Conservation (phyloP, 1,140 invertebrate genomes). For the Gyrodactylus bullatarudis region DNA sequence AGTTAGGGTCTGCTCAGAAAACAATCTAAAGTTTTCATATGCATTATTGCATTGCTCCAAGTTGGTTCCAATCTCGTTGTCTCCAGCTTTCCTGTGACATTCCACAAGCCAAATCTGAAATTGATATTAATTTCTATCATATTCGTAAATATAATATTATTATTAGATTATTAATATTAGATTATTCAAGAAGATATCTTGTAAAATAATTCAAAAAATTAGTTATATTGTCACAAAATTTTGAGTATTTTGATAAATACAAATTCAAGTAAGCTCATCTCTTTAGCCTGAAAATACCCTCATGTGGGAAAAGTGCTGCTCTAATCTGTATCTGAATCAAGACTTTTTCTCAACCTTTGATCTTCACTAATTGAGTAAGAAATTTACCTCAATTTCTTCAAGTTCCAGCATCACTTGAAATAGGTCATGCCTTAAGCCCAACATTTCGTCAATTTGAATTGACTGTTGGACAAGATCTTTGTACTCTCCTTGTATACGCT, state of each 20-base stretch:
- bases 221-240: no score
- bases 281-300: no score
- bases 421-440: not conserved
- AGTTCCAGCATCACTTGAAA: not conserved
- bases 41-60: conserved; percentile 65
- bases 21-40: conserved; percentile 68
- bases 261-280: no score
- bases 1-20: conserved; percentile 68
- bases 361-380: no score
- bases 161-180: no score
- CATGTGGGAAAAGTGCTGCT: no score
- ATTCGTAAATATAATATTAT: conserved; percentile 51
- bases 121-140: not conserved
- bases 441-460: not conserved
- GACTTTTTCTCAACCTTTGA: no score
- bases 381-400: not conserved
- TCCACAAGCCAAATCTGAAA: conserved; percentile 71
- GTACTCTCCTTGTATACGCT: not conserved
- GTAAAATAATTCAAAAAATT: no score
- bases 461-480: not conserved
- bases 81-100: conserved; percentile 70
- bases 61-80: conserved; percentile 85
- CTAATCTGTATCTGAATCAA: no score
- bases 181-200: no score
- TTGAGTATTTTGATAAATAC: no score